These are phyloP conservation scores for Dynastes tityus DNA, from an alignment of 2,888 invertebrate species.

Conservation along the genomic window DNA sequence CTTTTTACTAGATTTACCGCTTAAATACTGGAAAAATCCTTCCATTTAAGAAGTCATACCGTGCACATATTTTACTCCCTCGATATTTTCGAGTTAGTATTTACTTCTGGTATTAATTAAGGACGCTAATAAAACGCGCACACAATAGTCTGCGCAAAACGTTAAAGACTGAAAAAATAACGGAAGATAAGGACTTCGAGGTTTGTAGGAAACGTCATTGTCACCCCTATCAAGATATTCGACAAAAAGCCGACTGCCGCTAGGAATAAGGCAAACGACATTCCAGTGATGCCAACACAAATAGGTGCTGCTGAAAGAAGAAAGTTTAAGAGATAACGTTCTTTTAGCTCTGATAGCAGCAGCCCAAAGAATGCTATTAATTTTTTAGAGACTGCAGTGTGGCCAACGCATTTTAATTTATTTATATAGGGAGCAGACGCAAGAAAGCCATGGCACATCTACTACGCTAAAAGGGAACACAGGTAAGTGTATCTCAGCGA, in stretches of 20 bases:
- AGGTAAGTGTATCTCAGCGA: too few relatives aligned
- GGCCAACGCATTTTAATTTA: too few relatives aligned
- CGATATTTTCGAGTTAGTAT: not conserved
- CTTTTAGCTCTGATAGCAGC: not conserved
- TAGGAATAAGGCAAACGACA: slow-evolving; percentile 2
- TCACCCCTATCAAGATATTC: not conserved
- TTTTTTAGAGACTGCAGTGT: too few relatives aligned
- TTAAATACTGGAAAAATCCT: too few relatives aligned
- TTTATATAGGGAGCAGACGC: too few relatives aligned
- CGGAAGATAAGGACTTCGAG: not conserved
- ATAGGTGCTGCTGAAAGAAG: not conserved
- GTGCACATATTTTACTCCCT: too few relatives aligned
- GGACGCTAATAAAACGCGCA: not conserved
- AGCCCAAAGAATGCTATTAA: not conserved
- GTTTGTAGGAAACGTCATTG: not conserved
- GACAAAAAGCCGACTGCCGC: not conserved
- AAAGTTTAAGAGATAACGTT: slow-evolving; percentile 6
- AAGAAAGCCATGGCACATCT: too few relatives aligned
- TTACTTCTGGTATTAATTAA: slow-evolving; percentile 7
- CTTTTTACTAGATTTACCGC: too few relatives aligned
- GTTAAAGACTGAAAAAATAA: slow-evolving; percentile 6
- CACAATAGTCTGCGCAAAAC: not conserved
- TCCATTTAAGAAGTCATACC: too few relatives aligned
- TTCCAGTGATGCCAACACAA: not conserved
- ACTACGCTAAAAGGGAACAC: too few relatives aligned